Percentiles rank a stretch among this genome's conserved stretches.
Conservation (phyloP, 2,888 invertebrate species). For the Venusia cambrica region DNA sequence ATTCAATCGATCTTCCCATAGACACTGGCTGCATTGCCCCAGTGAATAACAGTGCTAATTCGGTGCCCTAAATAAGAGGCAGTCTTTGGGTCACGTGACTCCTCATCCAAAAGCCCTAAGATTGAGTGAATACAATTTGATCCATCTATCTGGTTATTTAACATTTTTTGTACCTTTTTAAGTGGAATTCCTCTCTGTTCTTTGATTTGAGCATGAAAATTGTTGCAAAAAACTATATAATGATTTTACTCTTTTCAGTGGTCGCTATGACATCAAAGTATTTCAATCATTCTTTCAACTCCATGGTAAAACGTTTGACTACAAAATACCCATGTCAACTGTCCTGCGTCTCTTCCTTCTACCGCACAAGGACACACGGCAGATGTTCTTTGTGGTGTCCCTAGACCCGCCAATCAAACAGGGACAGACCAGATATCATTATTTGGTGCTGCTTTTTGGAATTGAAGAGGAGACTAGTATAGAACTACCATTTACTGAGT, state of each 20-base stretch:
- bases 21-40: no score
- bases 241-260: slow-evolving; percentile 76
- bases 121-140: no score
- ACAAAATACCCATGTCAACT: slow-evolving; percentile 99
- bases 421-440: slow-evolving; percentile 99
- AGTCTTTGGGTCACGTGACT: no score
- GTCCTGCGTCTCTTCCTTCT: slow-evolving; percentile 96
- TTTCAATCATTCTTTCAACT: slow-evolving; percentile 86
- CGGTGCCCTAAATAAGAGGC: no score
- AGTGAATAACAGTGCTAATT: no score
- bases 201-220: no score
- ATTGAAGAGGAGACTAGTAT: slow-evolving; percentile 96
- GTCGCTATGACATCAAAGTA: slow-evolving; percentile 97
- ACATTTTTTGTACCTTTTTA: no score
- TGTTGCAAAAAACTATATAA: neutral
- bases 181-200: no score
- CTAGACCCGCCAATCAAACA: slow-evolving; percentile 99
- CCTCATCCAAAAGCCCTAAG: no score
- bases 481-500: slow-evolving; percentile 95
- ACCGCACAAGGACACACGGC: slow-evolving; percentile 98
- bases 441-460: slow-evolving; percentile 95
- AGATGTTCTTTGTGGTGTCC: slow-evolving; percentile 98
- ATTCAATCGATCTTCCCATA: no score
- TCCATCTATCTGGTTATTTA: no score
- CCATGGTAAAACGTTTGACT: slow-evolving; percentile 99